Evolutionary conservation across 2,113 vertebrate genomes (phyloP), one percentile per base, ranked within the genome.

Genomic region (Uria lomvia): DNA sequence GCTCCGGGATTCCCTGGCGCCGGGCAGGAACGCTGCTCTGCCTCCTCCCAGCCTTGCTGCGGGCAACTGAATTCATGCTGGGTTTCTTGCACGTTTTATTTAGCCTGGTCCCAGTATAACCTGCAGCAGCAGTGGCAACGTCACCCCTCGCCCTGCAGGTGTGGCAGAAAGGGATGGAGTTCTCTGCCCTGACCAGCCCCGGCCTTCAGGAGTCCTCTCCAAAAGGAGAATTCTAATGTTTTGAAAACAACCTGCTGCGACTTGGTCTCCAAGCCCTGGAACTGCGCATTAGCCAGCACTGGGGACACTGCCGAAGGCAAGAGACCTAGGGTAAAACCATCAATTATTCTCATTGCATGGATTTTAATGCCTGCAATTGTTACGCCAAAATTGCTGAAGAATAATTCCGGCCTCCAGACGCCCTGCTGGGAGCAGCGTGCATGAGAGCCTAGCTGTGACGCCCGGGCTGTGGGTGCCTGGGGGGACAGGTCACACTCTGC

Each of bases 211-310:
- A 15, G 1, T 34, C 5, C 19, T 34, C 32, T 55, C 52, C 12
- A 7, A 49, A 62, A 83, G 5, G 34, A 58, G 8, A 38, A 2
- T 86, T 43, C 3, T 2, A 1, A 56, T 2, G 2, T 7, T 68
- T 59, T 4, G 2, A 34, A 45, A 59, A 63, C 7, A 2, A 38
- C 56, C 56, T 11, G 45, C 50, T n/a, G 67, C 0, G 4, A 38
- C 29, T 32, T 27, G 62, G 47, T 23, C 0, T 0, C 42, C 27
- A 4, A 79, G 52, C 14, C 42, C 12, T 42, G 65, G 32, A 27
- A 20, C 22, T 7, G 50, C 2, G 0, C 38, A 13, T 29, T 30
- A 47, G 12, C 34, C n/a, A 60, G 66, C 52, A 2, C 63, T 11
- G 42, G 26, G 58, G 19, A 21, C 0, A 0, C 42, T 42, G 47